Evolutionary conservation across 2,797 vertebrate species (phyloP), one percentile per base, ranked within the genome.

Genomic region (Sciurus carolinensis): DNA sequence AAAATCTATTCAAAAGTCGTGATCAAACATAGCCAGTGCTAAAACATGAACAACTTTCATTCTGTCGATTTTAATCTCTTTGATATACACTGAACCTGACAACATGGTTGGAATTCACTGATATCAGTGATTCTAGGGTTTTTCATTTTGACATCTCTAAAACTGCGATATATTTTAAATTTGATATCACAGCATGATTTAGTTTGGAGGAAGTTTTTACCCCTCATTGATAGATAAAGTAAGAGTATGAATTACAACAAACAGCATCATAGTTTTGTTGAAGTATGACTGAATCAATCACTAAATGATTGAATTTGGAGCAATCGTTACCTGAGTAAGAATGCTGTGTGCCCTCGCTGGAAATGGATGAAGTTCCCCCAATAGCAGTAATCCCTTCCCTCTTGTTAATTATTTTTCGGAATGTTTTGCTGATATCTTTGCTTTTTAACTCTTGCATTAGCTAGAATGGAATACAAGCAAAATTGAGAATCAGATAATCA

Each of bases 321-420:
- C 2, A 22, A 24, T 0, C 17, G 67, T 98, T 98, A 99, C 99
- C 99, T 96, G 99, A 99, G 39, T 99, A 99, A 28, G 99, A 99
- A 97, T 99, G 99, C 94, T 99, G 99, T 0, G 99, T 99, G 93
- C 99, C 99, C 97, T 99, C 99, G 72, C 99, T 99, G 97, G 99
- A 99, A 90, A 98, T 99, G 79, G 98, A 96, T 1, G 99, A 99
- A 1, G 98, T 99, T 87, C 99, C 99, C 97, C 99, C 99, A 50
- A 99, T 99, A 10, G 99, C 99, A 33, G 99, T 99, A 97, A 99
- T 99, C 52, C 99, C 99, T 96, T 99, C 99, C 93, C 97, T 99
- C 97, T 99, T 99, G 75, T 99, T 99, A 97, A 99, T 99, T 96
- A 98, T 98, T 98, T 99, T 99, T 94, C 99, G 98, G 94, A 99